A percentile compares a stretch with the other conserved stretches of the same genome.
Evolutionary conservation across 2,797 vertebrate species (phyloP).

Genomic region (Mus caroli): DNA sequence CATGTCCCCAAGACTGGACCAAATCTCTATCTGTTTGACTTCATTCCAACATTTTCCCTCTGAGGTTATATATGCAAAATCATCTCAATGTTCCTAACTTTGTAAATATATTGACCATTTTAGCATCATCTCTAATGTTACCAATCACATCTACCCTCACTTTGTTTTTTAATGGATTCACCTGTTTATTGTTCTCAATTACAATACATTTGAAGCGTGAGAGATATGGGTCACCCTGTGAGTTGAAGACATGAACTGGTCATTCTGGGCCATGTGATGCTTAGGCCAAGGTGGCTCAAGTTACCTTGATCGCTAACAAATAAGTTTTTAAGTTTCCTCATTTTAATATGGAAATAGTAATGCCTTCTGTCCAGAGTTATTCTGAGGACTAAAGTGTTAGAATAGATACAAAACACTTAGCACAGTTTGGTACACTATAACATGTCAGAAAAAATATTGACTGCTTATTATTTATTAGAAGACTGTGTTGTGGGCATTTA

Average conservation of each 20-base stretch:
- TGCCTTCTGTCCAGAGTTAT: not conserved
- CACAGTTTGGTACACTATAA: not conserved
- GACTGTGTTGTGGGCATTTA: not conserved
- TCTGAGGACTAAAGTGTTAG: not conserved
- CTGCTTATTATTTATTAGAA: not conserved
- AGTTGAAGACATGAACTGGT: not conserved
- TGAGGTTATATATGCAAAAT: not conserved
- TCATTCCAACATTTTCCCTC: not conserved
- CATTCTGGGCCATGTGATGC: fast-evolving
- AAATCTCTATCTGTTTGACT: not conserved
- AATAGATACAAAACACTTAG: not conserved
- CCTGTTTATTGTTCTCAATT: not conserved
- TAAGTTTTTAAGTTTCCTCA: not conserved
- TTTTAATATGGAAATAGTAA: not conserved
- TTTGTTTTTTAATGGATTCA: not conserved
- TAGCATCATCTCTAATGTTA: not conserved
- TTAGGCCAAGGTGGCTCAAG: not conserved
- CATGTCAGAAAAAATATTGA: not conserved
- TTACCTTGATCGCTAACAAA: not conserved
- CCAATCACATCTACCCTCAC: not conserved
- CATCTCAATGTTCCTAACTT: not conserved
- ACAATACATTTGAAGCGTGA: not conserved
- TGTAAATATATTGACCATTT: not conserved
- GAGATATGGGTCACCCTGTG: not conserved
- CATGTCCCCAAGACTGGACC: not conserved